Evolutionary conservation across 2,888 invertebrate genomes (phyloP).

Genomic region (Helobdella robusta): DNA sequence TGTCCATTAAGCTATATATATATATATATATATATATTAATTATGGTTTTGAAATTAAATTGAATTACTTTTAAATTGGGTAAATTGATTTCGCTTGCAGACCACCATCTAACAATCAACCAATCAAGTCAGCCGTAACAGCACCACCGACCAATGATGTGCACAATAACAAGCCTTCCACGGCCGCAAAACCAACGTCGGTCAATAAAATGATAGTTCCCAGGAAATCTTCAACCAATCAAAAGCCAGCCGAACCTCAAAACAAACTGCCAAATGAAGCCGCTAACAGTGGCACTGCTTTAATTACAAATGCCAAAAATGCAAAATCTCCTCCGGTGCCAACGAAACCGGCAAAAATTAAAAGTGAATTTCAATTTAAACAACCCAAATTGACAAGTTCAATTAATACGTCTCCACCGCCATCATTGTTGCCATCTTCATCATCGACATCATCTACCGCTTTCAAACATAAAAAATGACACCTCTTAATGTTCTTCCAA

Average conservation of each 20-base stretch:
- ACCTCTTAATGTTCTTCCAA: not conserved
- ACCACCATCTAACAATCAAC: not conserved
- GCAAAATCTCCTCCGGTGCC: too few species aligned
- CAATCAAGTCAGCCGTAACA: not conserved
- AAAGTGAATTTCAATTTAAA: too few species aligned
- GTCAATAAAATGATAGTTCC: not conserved
- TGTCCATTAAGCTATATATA: not conserved
- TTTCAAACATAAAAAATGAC: not conserved
- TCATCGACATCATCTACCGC: not conserved
- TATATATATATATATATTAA: not conserved
- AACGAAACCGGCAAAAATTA: too few species aligned
- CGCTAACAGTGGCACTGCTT: not conserved
- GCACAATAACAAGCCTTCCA: not conserved
- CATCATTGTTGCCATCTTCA: not conserved
- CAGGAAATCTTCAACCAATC: not conserved
- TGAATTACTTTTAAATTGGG: too few species aligned
- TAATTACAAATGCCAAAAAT: too few species aligned
- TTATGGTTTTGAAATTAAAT: not conserved
- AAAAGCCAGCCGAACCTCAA: not conserved
- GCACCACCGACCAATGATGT: not conserved
- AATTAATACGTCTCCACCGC: not conserved
- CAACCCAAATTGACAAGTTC: too few species aligned
- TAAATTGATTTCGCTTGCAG: not conserved
- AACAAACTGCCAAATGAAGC: conserved; percentile 1
- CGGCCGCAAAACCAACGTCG: not conserved